Conservation (phyloP, 2,888 invertebrate genomes). For the Zootermopsis nevadensis region DNA sequence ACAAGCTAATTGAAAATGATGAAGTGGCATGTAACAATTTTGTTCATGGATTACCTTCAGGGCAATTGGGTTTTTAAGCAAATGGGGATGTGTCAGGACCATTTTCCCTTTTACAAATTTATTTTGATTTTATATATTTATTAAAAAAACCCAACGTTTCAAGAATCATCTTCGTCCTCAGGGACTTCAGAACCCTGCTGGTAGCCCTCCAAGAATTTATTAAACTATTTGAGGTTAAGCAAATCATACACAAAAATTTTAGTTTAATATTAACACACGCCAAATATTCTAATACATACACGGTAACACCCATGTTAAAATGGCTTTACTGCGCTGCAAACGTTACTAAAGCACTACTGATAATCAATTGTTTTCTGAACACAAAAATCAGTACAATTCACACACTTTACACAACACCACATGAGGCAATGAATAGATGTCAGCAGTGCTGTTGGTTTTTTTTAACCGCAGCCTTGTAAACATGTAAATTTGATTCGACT, state of each 20-base stretch:
- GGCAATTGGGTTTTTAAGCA: neutral
- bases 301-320: neutral
- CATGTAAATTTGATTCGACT: neutral
- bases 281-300: neutral
- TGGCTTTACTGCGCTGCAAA: neutral
- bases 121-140: no score
- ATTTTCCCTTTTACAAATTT: no score
- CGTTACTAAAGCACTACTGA: neutral
- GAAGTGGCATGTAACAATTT: conserved; percentile 47
- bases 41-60: neutral
- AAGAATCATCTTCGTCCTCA: neutral
- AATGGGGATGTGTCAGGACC: neutral
- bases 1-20: conserved; percentile 49
- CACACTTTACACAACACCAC: neutral
- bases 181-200: no score
- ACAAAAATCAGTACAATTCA: neutral
- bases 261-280: neutral
- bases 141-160: no score
- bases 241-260: neutral
- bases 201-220: no score
- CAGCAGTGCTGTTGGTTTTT: neutral
- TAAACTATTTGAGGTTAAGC: neutral
- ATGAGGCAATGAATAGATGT: neutral
- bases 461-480: neutral
- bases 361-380: neutral